phyloP scores from a whole-genome alignment of 2,888 invertebrate genomes.

The Idaea dimidiata region DNA sequence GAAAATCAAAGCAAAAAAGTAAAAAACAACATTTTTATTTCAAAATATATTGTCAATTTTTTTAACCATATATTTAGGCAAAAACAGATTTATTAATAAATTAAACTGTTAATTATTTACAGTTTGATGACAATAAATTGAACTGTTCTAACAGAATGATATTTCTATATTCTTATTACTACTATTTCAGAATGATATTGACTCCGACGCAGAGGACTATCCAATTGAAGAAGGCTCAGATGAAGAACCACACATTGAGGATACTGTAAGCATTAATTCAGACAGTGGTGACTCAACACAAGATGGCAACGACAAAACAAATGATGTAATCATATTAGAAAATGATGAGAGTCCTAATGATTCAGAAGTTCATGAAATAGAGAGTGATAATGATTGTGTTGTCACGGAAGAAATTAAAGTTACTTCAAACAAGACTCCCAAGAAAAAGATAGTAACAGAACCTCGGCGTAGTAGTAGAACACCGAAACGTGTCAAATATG shows the following conservation, averaged over 20 bases:
- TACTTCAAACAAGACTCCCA: conserved; percentile 17
- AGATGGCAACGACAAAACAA: conserved; percentile 47
- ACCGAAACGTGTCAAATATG: conserved; percentile 79
- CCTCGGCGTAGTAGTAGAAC: conserved; percentile 61
- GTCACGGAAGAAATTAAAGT: conserved; percentile 48
- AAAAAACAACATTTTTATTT: no score
- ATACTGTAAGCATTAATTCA: conserved; percentile 65
- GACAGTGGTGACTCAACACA: conserved; percentile 53
- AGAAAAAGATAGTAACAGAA: conserved; percentile 31
- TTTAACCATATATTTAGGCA: no score
- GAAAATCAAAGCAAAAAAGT: no score
- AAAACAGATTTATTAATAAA: not conserved
- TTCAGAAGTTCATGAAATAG: conserved; percentile 65
- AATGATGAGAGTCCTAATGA: conserved; percentile 42
- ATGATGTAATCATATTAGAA: conserved; percentile 48
- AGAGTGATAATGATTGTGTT: conserved; percentile 68
- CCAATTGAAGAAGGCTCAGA: conserved; percentile 47
- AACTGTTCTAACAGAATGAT: not conserved
- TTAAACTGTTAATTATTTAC: not conserved
- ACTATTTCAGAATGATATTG: conserved; percentile 36
- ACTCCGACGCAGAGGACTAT: conserved; percentile 47
- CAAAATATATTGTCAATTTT: no score
- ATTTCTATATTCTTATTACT: not conserved
- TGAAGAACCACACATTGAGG: conserved; percentile 44
- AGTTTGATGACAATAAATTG: not conserved